These are phyloP conservation scores for Harpagoxenus sublaevis DNA, from an alignment of 2,888 invertebrate species.

Conservation along the genomic window DNA sequence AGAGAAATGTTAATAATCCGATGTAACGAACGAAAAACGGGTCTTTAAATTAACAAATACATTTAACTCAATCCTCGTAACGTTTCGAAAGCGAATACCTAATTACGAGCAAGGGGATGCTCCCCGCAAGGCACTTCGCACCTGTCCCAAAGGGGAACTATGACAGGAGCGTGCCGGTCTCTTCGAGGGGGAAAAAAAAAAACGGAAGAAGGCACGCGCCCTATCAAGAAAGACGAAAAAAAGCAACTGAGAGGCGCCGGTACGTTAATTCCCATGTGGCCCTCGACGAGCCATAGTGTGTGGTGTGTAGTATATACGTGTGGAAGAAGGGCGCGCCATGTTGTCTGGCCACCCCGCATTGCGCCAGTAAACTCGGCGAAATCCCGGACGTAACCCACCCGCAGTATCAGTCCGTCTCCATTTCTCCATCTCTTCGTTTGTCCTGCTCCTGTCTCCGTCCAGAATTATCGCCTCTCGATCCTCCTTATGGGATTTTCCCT, in stretches of 20 bases:
- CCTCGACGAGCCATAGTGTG: conserved; percentile 16
- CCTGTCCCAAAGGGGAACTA: conserved; percentile 55
- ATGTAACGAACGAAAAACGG: background rate
- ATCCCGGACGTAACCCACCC: conserved; percentile 74
- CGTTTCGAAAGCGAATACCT: conserved; percentile 16
- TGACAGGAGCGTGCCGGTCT: conserved; percentile 33
- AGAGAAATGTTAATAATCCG: background rate
- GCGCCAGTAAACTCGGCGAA: conserved; percentile 84
- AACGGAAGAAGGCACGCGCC: conserved; percentile 52
- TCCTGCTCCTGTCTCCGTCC: conserved; percentile 13
- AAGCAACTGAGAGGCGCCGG: conserved; percentile 55
- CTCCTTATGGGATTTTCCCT: conserved; percentile 41
- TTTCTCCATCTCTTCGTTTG: conserved; percentile 24
- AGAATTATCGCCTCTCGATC: conserved; percentile 24
- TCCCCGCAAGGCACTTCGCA: conserved; percentile 49
- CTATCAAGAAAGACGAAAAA: conserved; percentile 57
- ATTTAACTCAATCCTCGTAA: background rate
- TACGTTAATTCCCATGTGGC: conserved; percentile 58
- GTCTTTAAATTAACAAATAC: background rate
- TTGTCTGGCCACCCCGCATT: conserved; percentile 85
- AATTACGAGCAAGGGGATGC: conserved; percentile 26
- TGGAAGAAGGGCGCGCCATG: conserved; percentile 81
- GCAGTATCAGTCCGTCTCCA: conserved; percentile 61
- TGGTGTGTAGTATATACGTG: conserved; percentile 7
- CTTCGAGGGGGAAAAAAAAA: conserved; percentile 39